Evolutionary conservation across 2,888 invertebrate species (phyloP).

Genomic region (Odontocerum albicorne): DNA sequence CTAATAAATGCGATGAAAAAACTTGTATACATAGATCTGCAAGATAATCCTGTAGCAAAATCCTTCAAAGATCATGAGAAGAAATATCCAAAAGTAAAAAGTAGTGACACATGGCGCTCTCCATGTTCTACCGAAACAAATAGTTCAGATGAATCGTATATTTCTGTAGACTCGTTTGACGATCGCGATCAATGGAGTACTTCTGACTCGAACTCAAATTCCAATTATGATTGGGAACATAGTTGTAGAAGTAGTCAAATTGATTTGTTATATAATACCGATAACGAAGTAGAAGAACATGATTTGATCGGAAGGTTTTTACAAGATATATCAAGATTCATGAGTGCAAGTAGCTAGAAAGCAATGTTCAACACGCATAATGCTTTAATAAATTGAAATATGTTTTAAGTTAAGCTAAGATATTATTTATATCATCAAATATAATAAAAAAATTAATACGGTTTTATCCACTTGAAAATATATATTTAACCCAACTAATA

Average conservation of each 20-base stretch:
- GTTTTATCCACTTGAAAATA: no score
- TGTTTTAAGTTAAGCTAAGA: no score
- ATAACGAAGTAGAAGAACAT: constrained; percentile 16
- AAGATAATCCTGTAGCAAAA: constrained; percentile 2
- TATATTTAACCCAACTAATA: no score
- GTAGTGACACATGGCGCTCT: neutral
- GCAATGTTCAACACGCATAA: no score
- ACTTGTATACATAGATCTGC: constrained; percentile 10
- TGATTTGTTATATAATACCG: constrained; percentile 5
- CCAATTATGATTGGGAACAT: constrained; percentile 10
- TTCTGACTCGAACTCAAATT: neutral
- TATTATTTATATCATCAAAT: no score
- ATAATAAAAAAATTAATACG: no score
- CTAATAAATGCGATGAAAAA: neutral
- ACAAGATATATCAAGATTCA: constrained; percentile 10
- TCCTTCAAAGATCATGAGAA: constrained; percentile 17
- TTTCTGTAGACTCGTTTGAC: neutral
- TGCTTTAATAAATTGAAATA: no score
- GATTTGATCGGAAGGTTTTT: constrained; percentile 6
- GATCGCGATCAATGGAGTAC: neutral
- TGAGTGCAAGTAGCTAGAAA: no score
- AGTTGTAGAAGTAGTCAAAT: constrained; percentile 16
- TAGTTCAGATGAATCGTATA: neutral
- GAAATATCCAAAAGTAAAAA: constrained; percentile 1
- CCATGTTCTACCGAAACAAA: neutral